Conservation (phyloP, 2,797 vertebrate species). For the Rhinatrema bivittatum region DNA sequence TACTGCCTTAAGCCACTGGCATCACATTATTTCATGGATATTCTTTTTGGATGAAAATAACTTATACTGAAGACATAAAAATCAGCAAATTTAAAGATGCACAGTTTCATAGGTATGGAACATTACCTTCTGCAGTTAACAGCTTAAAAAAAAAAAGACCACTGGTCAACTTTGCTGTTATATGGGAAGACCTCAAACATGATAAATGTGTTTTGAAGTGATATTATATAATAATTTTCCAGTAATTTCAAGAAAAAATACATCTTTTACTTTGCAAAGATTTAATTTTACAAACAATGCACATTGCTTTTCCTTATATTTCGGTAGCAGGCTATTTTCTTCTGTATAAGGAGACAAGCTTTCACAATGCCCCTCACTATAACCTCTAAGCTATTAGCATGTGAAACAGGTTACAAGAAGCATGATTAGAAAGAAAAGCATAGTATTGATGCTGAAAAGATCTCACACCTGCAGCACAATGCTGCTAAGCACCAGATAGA, state of each 20-base stretch:
- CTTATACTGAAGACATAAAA: background rate
- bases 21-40: conserved; percentile 43
- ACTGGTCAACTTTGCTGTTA: conserved; percentile 40
- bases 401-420: conserved; percentile 26
- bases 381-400: conserved; percentile 26
- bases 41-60: conserved; percentile 26
- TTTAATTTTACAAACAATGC: conserved; percentile 4
- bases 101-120: too few species aligned
- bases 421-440: conserved; percentile 25
- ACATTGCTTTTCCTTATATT: conserved; percentile 17
- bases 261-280: background rate
- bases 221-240: background rate
- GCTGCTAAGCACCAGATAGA: conserved; percentile 27
- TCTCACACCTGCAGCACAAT: conserved; percentile 47
- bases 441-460: conserved; percentile 22
- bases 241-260: too few species aligned
- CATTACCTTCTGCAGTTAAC: conserved; percentile 11
- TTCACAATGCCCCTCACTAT: conserved; percentile 29
- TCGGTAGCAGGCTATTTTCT: conserved; percentile 30
- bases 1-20: conserved; percentile 37
- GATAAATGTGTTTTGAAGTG: conserved; percentile 1
- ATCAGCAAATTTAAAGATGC: conserved; percentile 10
- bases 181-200: background rate
- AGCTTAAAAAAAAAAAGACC: background rate
- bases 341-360: conserved; percentile 9